Percentiles rank a stretch among this genome's conserved stretches.
phyloP scores from a whole-genome alignment of 2,113 vertebrate species.

The Spheniscus mendiculus region DNA sequence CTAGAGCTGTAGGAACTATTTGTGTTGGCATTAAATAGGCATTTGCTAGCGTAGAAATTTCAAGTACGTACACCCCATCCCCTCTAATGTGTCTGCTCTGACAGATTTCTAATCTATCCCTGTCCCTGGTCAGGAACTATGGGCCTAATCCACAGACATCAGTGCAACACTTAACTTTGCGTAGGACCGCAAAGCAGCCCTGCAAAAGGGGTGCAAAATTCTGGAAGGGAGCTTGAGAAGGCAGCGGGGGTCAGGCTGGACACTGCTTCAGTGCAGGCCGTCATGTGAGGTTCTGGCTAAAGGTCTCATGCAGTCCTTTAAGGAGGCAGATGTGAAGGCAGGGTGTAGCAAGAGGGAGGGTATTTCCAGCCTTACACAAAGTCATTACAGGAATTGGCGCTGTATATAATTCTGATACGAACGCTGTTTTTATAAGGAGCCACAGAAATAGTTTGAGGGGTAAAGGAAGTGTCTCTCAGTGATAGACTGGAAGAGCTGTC shows the following conservation, averaged over 20 bases:
- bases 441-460: background rate
- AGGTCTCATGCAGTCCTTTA: background rate
- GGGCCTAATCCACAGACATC: background rate
- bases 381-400: background rate
- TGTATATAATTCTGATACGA: fast-evolving
- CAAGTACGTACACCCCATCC: background rate
- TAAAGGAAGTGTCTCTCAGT: background rate
- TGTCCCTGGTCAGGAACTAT: background rate
- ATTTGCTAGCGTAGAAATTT: background rate
- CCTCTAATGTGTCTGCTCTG: background rate
- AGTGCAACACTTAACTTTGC: too few relatives aligned
- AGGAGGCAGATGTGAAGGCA: background rate
- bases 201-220: background rate
- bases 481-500: background rate
- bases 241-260: fast-evolving
- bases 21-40: fast-evolving
- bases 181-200: background rate
- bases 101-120: background rate
- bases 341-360: background rate
- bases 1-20: background rate
- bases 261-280: background rate
- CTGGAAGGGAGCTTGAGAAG: background rate
- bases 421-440: background rate
- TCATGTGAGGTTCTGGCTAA: background rate
- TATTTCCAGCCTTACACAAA: background rate